Evolutionary conservation across 2,797 vertebrate species (phyloP).

Genomic region (Arrhamphus sclerolepis): DNA sequence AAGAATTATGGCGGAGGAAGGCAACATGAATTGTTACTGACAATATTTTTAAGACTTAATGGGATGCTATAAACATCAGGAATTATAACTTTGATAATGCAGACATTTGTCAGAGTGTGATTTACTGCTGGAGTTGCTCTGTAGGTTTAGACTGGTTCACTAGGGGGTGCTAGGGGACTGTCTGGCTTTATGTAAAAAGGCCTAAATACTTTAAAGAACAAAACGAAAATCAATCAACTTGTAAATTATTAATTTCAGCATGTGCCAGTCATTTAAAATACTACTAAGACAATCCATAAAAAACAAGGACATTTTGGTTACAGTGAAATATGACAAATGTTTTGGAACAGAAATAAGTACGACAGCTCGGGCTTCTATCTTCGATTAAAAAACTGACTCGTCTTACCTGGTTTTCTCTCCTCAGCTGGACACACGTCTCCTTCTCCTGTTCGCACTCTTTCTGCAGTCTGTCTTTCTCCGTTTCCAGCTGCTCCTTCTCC

Average conservation of each 20-base stretch:
- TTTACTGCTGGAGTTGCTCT: slow-evolving; percentile 52
- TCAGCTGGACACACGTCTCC: slow-evolving; percentile 84
- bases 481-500: slow-evolving; percentile 87
- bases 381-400: background rate
- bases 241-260: slow-evolving; percentile 7
- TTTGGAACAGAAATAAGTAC: slow-evolving; percentile 3
- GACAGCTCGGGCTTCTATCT: no score
- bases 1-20: slow-evolving; percentile 62
- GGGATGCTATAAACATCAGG: slow-evolving; percentile 60
- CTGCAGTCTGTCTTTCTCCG: slow-evolving; percentile 85
- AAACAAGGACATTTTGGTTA: slow-evolving; percentile 3
- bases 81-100: slow-evolving; percentile 69
- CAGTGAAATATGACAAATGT: background rate
- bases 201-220: background rate
- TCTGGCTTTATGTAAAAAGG: slow-evolving; percentile 31
- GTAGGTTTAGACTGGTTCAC: slow-evolving; percentile 52
- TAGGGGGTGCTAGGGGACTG: slow-evolving; percentile 79
- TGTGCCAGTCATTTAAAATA: slow-evolving; percentile 6
- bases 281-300: background rate
- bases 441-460: slow-evolving; percentile 83
- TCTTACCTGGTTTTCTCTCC: slow-evolving; percentile 90
- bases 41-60: slow-evolving; percentile 66
- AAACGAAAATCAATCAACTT: background rate
- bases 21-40: slow-evolving; percentile 60
- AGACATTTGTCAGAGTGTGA: slow-evolving; percentile 61